Evolutionary conservation across 2,113 vertebrate species (phyloP).

Genomic region (Ahaetulla prasina): DNA sequence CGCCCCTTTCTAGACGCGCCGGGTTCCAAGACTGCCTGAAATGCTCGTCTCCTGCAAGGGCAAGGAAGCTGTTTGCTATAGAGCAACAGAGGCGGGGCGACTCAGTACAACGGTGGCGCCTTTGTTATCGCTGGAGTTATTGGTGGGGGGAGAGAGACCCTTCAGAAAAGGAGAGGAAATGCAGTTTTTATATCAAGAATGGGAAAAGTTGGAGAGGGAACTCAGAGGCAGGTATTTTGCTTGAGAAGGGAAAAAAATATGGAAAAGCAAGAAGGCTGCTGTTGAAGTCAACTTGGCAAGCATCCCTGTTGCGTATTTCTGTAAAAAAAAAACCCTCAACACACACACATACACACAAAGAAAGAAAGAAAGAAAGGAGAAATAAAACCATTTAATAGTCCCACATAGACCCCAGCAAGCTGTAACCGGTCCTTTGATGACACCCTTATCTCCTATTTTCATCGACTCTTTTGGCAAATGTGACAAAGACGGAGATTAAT

Average conservation of each 20-base stretch:
- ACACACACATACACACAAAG: background rate
- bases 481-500: constrained; percentile 64
- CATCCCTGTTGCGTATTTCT: constrained; percentile 4
- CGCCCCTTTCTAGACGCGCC: constrained; percentile 80
- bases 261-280: background rate
- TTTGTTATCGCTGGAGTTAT: constrained; percentile 74
- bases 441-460: constrained; percentile 47
- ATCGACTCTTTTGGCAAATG: constrained; percentile 63
- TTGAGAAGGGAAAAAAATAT: background rate
- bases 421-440: constrained; percentile 55
- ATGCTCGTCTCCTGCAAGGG: constrained; percentile 81
- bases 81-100: constrained; percentile 85
- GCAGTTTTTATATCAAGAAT: constrained; percentile 19
- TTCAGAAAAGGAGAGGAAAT: constrained; percentile 45
- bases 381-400: constrained; percentile 52
- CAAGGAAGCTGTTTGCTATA: constrained; percentile 87
- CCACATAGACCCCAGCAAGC: constrained; percentile 48
- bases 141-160: constrained; percentile 40
- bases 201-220: background rate
- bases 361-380: background rate
- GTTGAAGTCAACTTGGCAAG: constrained; percentile 22
- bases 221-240: background rate
- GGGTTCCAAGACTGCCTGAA: constrained; percentile 90
- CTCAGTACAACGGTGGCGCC: constrained; percentile 74
- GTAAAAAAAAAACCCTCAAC: background rate